Base-by-base conservation (phyloP, 1,140 invertebrate species). In the Cotesia glomerata region DNA sequence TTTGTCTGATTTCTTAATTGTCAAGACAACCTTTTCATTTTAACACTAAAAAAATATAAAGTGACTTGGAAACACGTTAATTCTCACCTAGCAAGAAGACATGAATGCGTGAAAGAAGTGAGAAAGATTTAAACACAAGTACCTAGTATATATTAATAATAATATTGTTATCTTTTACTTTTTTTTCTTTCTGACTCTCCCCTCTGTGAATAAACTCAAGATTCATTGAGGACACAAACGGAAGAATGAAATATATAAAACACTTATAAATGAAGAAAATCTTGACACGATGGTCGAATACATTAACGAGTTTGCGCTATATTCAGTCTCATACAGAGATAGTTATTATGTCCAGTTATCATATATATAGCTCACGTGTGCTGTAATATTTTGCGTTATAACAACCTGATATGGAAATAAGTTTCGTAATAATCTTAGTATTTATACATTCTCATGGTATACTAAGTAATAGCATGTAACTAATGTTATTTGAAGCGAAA, bases 61-160 rank as follows among this genome's bases (percentile, higher is more conserved):
- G 5, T 61, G 71, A 73, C 71, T 36, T 69, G 39, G 52, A 69
- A 68, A 73, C 59, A 61, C 51, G 61, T 73, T 69, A 69, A 73
- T 73, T 73, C 67, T 49, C 72, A 73, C 72, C 51, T 69, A 52
- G 39, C 39, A 45, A 39, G 56, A 51, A 73, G 58, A 65, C 59
- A 64, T 64, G 67, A 32, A 39, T 54, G 66, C 72, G 72, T 73
- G 70, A 16, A 61, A 66, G 65, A 49, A 58, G 34, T 52, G 32
- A 64, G 18, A 18, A 45, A 66, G 59, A 26, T 13, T 61, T 61
- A 9, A 45, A 45, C 16, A 35, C 59, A 62, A 13, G 5, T 34
- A 59, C 54, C 14, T n/a, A 8, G 34, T 58, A 59, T 56, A 14
- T 56, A 56, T 18, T 8, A 56, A 14, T 16, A 5, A 13, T 13